These are phyloP conservation scores for Microctenopoma lineatum DNA, from an alignment of 2,797 vertebrate genomes.

Conservation along the genomic window DNA sequence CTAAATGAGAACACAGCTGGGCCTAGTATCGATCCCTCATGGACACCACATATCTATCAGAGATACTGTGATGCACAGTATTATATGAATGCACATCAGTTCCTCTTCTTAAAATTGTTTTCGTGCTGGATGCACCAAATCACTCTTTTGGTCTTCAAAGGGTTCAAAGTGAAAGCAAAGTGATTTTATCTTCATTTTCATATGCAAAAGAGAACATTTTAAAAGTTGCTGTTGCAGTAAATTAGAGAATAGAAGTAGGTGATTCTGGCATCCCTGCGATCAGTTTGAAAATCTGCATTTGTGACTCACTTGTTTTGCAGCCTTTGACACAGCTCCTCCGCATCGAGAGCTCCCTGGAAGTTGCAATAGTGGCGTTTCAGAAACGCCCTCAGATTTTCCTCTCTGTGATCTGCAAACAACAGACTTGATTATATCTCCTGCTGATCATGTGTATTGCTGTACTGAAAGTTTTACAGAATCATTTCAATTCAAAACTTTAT, in stretches of 20 bases:
- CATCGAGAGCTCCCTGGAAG: not conserved
- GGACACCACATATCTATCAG: too few relatives aligned
- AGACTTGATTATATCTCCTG: not conserved
- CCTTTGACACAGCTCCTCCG: conserved; percentile 31
- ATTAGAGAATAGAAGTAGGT: not conserved
- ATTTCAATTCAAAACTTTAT: too few relatives aligned
- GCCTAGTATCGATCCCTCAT: too few relatives aligned
- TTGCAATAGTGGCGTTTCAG: conserved; percentile 42
- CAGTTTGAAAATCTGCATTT: not conserved
- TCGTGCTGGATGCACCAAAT: not conserved
- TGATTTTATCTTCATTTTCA: not conserved
- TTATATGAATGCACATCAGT: too few relatives aligned
- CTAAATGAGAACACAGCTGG: too few relatives aligned
- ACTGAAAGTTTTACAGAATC: too few relatives aligned
- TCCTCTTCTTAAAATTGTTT: too few relatives aligned
- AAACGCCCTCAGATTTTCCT: conserved; percentile 44
- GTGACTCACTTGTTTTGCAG: conserved; percentile 66
- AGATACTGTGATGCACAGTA: too few relatives aligned
- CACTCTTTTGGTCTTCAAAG: not conserved
- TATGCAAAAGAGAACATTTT: too few relatives aligned
- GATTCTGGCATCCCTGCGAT: not conserved
- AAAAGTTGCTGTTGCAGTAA: not conserved
- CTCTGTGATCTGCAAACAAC: conserved; percentile 2
- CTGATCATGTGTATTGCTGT: not conserved
- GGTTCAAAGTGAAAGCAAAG: not conserved